Evolutionary conservation across 1,140 invertebrate genomes (phyloP).

Genomic region (Eufriesea mexicana): DNA sequence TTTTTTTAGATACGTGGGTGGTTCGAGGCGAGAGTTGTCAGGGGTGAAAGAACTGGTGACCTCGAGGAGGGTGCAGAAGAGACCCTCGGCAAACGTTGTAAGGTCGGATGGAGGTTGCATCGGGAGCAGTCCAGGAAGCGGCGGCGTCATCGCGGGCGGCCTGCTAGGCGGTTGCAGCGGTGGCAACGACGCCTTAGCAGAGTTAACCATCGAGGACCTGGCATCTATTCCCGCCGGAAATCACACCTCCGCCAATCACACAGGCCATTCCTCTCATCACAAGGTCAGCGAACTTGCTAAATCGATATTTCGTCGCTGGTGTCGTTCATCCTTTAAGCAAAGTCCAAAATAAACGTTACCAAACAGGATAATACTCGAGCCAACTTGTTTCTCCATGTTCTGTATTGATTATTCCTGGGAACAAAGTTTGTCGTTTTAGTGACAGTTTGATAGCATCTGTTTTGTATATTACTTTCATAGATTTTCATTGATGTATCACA

Average conservation of each 20-base stretch:
- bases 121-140: conserved; percentile 55
- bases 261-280: conserved; percentile 79
- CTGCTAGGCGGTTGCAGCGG: conserved; percentile 78
- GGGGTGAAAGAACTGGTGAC: conserved; percentile 77
- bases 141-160: conserved; percentile 63
- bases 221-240: conserved; percentile 79
- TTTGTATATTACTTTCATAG: too few species aligned
- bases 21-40: conserved; percentile 76
- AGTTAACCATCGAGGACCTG: conserved; percentile 80
- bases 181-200: conserved; percentile 80
- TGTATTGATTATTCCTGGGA: too few species aligned
- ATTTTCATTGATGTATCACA: too few species aligned
- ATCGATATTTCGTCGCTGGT: conserved; percentile 43
- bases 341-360: not conserved
- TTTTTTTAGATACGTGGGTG: conserved; percentile 73
- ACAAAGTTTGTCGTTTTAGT: too few species aligned
- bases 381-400: too few species aligned
- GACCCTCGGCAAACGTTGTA: conserved; percentile 71
- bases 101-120: conserved; percentile 71
- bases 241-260: conserved; percentile 76
- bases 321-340: conserved; percentile 1
- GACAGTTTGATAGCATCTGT: too few species aligned
- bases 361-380: not conserved
- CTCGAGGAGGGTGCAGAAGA: conserved; percentile 76
- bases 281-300: conserved; percentile 72